phyloP scores from a whole-genome alignment of 2,888 invertebrate species.

The Eupithecia insigniata region DNA sequence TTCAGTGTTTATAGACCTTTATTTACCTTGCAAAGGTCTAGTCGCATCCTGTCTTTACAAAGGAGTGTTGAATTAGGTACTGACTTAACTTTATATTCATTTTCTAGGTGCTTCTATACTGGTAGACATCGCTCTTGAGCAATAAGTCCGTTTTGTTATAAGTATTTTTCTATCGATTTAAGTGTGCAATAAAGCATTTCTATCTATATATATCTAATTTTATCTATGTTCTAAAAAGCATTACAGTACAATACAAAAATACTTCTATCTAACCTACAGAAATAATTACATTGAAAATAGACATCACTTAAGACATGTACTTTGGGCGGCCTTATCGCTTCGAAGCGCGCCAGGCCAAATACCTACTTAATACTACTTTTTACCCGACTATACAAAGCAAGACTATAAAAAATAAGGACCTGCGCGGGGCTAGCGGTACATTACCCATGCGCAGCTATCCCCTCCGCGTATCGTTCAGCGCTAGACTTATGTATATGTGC shows the following conservation, averaged over 20 bases:
- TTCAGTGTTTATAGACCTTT: not conserved
- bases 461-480: no score
- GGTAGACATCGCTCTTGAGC: no score
- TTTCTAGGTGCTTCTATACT: not conserved
- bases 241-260: not conserved
- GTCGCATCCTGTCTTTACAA: constrained; percentile 9
- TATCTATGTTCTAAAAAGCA: no score
- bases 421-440: no score
- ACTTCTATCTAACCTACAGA: not conserved
- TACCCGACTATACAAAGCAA: not conserved
- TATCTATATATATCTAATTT: no score
- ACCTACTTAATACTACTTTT: not conserved
- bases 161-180: no score
- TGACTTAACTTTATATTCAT: not conserved
- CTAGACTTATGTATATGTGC: no score
- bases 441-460: no score
- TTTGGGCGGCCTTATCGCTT: not conserved
- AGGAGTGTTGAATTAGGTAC: not conserved
- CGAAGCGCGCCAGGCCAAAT: not conserved
- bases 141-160: no score
- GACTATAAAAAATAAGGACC: no score
- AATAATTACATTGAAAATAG: not conserved
- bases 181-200: no score
- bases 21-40: constrained; percentile 6
- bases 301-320: not conserved